Percentiles rank a stretch among this genome's conserved stretches.
phyloP scores from a whole-genome alignment of 2,797 vertebrate genomes.

The Ispidina lecontei region DNA sequence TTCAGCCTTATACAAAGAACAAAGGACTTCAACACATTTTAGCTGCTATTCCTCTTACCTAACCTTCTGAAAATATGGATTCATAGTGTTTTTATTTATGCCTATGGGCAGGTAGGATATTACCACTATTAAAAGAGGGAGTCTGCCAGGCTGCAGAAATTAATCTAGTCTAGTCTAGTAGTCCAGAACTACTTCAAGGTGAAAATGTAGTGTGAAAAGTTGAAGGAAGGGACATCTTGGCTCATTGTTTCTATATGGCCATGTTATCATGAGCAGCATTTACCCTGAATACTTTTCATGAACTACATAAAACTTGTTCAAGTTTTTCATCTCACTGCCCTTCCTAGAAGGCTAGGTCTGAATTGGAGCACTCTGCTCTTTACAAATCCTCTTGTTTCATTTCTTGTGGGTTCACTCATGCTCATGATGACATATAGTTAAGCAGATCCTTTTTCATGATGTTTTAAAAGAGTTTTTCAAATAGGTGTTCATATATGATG shows the following conservation, averaged over 20 bases:
- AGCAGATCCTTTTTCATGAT: neutral
- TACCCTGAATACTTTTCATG: neutral
- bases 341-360: neutral
- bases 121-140: neutral
- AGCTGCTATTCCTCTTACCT: neutral
- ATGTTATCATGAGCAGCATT: neutral
- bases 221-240: neutral
- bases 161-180: neutral
- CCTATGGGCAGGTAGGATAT: neutral
- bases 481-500: neutral
- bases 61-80: neutral
- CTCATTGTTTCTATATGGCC: neutral
- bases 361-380: neutral
- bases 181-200: neutral
- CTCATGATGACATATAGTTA: neutral
- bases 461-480: neutral
- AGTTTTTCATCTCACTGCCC: neutral
- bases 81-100: neutral
- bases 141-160: neutral
- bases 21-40: neutral
- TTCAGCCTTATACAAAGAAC: neutral
- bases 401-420: neutral
- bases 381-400: neutral
- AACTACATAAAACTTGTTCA: neutral
- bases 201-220: neutral